These are phyloP conservation scores for Serripes groenlandicus DNA, from an alignment of 2,888 invertebrate genomes.

Conservation along the genomic window DNA sequence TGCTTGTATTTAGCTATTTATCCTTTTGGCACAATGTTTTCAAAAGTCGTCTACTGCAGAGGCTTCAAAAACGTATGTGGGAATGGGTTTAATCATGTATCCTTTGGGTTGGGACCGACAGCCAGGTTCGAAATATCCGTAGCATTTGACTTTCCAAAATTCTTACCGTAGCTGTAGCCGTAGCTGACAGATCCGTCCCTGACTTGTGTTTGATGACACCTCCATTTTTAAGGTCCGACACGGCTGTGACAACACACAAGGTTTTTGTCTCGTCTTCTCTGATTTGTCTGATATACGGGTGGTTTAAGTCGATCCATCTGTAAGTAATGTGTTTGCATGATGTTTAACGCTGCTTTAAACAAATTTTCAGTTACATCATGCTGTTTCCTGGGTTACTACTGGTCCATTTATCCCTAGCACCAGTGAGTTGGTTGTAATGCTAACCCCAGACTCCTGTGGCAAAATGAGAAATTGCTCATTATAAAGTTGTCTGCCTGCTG, in stretches of 20 bases:
- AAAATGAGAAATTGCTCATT: too few relatives aligned
- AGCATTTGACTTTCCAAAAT: not conserved
- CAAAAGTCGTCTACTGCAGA: not conserved
- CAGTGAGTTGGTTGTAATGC: too few relatives aligned
- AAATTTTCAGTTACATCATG: too few relatives aligned
- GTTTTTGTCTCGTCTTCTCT: slow-evolving; percentile 53
- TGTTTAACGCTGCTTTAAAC: too few relatives aligned
- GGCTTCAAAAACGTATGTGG: not conserved
- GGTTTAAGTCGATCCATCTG: slow-evolving; percentile 67
- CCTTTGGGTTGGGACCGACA: not conserved
- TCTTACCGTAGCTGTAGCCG: slow-evolving; percentile 26
- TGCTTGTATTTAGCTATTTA: not conserved
- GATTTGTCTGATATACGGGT: slow-evolving; percentile 64
- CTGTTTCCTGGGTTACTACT: too few relatives aligned
- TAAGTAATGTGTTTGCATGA: not conserved
- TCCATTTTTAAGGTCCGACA: slow-evolving; percentile 56
- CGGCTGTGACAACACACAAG: slow-evolving; percentile 69
- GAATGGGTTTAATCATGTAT: not conserved
- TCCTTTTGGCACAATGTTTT: not conserved
- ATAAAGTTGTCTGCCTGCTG: too few relatives aligned
- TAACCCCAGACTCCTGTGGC: too few relatives aligned
- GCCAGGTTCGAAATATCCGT: not conserved
- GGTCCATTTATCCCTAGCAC: too few relatives aligned
- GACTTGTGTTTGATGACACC: slow-evolving; percentile 53
- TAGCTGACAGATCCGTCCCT: slow-evolving; percentile 33